These are phyloP conservation scores for Trinorchestia longiramus DNA, from an alignment of 1,140 invertebrate species.

Conservation along the genomic window DNA sequence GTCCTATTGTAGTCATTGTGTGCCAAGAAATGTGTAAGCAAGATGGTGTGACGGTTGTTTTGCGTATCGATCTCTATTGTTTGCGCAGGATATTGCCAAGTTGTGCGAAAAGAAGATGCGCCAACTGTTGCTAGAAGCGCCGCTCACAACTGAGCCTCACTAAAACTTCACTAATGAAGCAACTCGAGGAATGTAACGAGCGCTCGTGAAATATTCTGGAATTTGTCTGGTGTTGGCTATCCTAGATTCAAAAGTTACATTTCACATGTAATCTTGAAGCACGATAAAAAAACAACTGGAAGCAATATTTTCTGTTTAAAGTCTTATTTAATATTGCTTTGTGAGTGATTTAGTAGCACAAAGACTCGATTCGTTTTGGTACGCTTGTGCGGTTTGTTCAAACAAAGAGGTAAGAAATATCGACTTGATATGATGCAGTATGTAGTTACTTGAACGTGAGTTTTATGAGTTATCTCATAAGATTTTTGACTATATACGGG, in stretches of 20 bases:
- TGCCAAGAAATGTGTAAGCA: not conserved
- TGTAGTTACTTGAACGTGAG: too few species aligned
- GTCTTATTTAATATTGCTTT: too few species aligned
- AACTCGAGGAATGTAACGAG: constrained; percentile 39
- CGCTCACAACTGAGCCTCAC: not conserved
- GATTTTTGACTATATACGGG: too few species aligned
- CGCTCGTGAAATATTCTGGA: not conserved
- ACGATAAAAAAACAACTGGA: too few species aligned
- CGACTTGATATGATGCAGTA: too few species aligned
- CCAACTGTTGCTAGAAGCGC: not conserved
- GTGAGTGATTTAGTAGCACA: too few species aligned
- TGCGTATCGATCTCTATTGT: not conserved
- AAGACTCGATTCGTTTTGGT: too few species aligned
- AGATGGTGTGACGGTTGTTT: not conserved
- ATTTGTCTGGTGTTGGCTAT: not conserved
- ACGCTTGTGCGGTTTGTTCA: too few species aligned
- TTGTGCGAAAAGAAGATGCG: not conserved
- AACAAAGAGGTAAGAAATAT: too few species aligned
- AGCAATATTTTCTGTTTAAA: too few species aligned
- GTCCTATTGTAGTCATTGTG: not conserved
- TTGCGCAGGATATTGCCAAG: not conserved
- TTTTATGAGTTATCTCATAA: too few species aligned
- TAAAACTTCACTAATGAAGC: constrained; percentile 39
- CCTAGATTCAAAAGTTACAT: not conserved
- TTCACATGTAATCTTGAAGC: not conserved